A percentile compares a stretch with the other conserved stretches of the same genome.
These are phyloP conservation scores for Botia almorhae DNA, from an alignment of 2,797 vertebrate genomes.

Conservation along the genomic window DNA sequence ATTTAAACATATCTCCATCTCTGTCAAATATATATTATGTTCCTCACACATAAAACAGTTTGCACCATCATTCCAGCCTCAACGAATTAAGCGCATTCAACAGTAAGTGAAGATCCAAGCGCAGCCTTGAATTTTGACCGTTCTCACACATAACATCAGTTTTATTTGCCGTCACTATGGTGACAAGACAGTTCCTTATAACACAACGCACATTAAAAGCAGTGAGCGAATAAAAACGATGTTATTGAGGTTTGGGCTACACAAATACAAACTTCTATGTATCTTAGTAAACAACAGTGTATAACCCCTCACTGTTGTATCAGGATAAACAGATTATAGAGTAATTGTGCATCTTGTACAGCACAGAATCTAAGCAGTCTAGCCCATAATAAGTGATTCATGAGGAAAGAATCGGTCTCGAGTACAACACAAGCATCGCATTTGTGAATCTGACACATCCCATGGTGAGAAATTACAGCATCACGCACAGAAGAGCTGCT, in stretches of 20 bases:
- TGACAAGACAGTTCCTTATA: slow-evolving; percentile 43
- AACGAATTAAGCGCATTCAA: slow-evolving; percentile 21
- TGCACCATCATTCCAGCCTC: neutral
- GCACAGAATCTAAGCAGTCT: neutral
- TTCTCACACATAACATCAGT: slow-evolving; percentile 54
- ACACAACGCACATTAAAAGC: slow-evolving; percentile 37
- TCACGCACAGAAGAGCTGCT: neutral
- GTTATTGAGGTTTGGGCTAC: slow-evolving; percentile 21
- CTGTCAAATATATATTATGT: neutral
- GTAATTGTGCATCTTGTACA: neutral
- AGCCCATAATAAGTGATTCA: neutral
- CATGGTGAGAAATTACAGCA: neutral
- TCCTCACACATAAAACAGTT: neutral
- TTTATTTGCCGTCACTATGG: slow-evolving; percentile 51
- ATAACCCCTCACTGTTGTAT: neutral
- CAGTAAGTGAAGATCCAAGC: slow-evolving; percentile 1
- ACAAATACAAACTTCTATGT: neutral
- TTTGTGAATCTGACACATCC: slow-evolving; percentile 24
- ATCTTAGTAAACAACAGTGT: neutral
- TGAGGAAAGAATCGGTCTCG: neutral
- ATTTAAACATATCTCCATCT: neutral
- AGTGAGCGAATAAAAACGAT: slow-evolving; percentile 24
- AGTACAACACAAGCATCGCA: slow-evolving; percentile 21
- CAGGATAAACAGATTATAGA: neutral
- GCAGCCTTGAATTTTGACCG: slow-evolving; percentile 48